A percentile compares a stretch with the other conserved stretches of the same genome.
Conservation (phyloP, 2,888 invertebrate genomes). For the Marasmarcha lunaedactyla region DNA sequence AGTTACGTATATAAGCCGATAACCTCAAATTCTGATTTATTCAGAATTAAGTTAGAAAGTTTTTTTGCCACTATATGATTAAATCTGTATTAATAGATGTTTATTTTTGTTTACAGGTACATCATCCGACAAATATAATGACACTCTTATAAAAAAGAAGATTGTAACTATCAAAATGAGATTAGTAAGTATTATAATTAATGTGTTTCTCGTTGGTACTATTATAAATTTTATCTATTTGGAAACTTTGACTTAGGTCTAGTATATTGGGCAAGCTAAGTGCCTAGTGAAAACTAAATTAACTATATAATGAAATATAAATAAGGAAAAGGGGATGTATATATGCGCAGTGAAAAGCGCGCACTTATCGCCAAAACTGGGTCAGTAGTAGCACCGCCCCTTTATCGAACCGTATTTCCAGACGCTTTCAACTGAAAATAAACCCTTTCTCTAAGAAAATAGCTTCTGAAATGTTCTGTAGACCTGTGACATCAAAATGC, state of each 20-base stretch:
- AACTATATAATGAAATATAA: constrained; percentile 40
- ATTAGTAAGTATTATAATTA: constrained; percentile 59
- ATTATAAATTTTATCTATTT: not conserved
- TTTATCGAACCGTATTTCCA: constrained; percentile 54
- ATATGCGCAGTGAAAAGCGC: constrained; percentile 62
- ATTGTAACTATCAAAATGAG: constrained; percentile 43
- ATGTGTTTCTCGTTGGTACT: too few species aligned
- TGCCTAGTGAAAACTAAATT: not conserved
- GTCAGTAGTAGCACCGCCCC: constrained; percentile 68
- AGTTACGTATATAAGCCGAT: not conserved
- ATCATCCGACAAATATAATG: constrained; percentile 31
- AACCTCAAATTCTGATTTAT: too few species aligned
- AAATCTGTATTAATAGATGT: constrained; percentile 4
- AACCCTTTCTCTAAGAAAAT: constrained; percentile 35
- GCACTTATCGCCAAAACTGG: constrained; percentile 63
- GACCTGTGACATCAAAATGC: constrained; percentile 22
- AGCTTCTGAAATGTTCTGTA: constrained; percentile 31
- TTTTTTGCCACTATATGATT: too few species aligned
- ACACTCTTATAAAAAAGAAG: constrained; percentile 22
- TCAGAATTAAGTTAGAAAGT: too few species aligned
- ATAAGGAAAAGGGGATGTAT: constrained; percentile 51
- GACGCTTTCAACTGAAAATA: constrained; percentile 36
- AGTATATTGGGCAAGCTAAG: not conserved
- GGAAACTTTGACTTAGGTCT: too few species aligned
- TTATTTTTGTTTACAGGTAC: constrained; percentile 40